Percentiles rank a stretch among this genome's conserved stretches.
Evolutionary conservation across 92 coral and sea anemone species (phyloP).

Genomic region (Siderastrea radians): DNA sequence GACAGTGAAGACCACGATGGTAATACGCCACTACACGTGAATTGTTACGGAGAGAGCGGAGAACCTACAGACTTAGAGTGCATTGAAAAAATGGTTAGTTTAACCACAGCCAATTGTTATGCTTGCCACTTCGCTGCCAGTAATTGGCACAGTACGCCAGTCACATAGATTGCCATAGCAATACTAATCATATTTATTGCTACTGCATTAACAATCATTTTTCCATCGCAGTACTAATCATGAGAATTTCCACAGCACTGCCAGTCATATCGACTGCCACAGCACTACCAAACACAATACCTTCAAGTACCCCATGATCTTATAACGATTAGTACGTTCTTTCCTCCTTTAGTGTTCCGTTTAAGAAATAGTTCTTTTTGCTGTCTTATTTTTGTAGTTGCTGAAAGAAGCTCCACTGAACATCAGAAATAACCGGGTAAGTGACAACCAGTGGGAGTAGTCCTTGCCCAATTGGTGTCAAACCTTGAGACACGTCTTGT

Average conservation of each 20-base stretch:
- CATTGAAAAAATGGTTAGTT: slow-evolving; percentile 88
- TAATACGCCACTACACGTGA: slow-evolving; percentile 96
- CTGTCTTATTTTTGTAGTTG: slow-evolving; percentile 39
- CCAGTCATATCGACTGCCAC: not conserved
- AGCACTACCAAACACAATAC: not conserved
- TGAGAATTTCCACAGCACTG: not conserved
- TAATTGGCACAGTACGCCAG: not conserved
- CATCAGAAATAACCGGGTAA: slow-evolving; percentile 79
- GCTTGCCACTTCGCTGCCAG: too few species aligned
- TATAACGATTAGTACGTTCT: not conserved
- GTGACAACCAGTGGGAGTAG: not conserved
- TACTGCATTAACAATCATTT: not conserved
- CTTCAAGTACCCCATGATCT: not conserved
- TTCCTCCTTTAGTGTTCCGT: too few species aligned
- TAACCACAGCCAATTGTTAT: not conserved
- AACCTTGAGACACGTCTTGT: not conserved
- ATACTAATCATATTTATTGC: not conserved
- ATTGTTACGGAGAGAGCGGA: slow-evolving; percentile 98
- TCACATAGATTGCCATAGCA: not conserved
- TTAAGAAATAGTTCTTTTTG: not conserved
- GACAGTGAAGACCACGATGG: slow-evolving; percentile 96
- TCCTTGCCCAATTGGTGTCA: too few species aligned
- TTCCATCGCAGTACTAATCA: not conserved
- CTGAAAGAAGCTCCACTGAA: slow-evolving; percentile 80
- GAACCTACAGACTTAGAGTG: slow-evolving; percentile 90